Evolutionary conservation across 2,888 invertebrate genomes (phyloP).

Genomic region (Zhuqinia jingwanae): DNA sequence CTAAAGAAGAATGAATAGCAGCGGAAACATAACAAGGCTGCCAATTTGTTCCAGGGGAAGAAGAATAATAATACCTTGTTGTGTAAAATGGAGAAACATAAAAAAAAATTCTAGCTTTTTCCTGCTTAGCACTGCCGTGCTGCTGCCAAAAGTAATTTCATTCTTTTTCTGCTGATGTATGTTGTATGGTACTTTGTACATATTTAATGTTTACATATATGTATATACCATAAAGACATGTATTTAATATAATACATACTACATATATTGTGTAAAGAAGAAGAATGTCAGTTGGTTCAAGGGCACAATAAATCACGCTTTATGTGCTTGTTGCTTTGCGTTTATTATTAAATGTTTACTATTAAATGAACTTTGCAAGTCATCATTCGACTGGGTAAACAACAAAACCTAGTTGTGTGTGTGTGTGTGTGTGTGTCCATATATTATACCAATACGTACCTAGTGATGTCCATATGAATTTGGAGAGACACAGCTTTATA

Average conservation of each 20-base stretch:
- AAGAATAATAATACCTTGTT: slow-evolving; percentile 30
- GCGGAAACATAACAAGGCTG: slow-evolving; percentile 41
- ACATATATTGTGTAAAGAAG: too few relatives aligned
- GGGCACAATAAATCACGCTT: slow-evolving; percentile 50
- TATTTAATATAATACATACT: too few relatives aligned
- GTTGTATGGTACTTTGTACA: not conserved
- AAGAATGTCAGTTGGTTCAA: slow-evolving; percentile 62
- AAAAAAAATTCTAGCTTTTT: slow-evolving; percentile 30
- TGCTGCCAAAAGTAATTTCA: slow-evolving; percentile 41
- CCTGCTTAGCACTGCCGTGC: not conserved
- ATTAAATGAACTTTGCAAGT: too few relatives aligned
- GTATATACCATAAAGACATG: too few relatives aligned
- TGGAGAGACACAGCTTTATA: too few relatives aligned
- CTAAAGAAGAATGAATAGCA: slow-evolving; percentile 7
- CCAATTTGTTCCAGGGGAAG: slow-evolving; percentile 33
- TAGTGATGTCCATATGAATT: too few relatives aligned
- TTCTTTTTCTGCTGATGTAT: not conserved
- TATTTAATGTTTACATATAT: too few relatives aligned
- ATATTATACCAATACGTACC: too few relatives aligned
- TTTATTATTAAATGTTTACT: too few relatives aligned
- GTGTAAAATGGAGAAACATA: slow-evolving; percentile 18
- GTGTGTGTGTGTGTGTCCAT: too few relatives aligned
- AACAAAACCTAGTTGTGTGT: too few relatives aligned
- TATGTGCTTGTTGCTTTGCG: slow-evolving; percentile 22
- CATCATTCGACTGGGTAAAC: too few relatives aligned